Evolutionary conservation across 2,888 invertebrate species (phyloP), one percentile per base, ranked within the genome.

Genomic region (Zaprionus bogoriensis): DNA sequence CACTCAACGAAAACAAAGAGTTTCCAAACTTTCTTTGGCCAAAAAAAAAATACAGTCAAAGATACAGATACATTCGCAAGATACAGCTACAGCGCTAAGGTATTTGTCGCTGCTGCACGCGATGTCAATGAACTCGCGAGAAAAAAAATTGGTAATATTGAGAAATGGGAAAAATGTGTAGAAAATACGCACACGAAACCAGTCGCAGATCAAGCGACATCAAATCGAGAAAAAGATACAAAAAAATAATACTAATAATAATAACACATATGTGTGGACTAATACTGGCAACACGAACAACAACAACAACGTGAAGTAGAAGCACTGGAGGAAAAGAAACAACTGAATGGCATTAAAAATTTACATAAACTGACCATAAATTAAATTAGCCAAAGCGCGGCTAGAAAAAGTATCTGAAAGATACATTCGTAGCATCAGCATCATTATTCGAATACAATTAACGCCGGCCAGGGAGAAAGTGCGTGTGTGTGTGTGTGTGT

Each of bases 361-460:
- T 84, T 66, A 87, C 84, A 84, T 84, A 87, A 83, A 87, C 71
- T 74, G 65, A 39, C 62, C 77, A 84, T 87, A 83, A 84, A 84
- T 84, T 83, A 77, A 86, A 83, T 79, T 68, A 77, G 70, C 50
- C 74, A 70, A 67, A 74, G 64, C 51, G 20, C 39, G 45, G 39
- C 5, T 44, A 42, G 32, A 36, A 63, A 53, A 69, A 57, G 65
- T 72, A 74, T 74, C 65, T 62, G 19, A 20, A 39, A 64, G 77
- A 71, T 60, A 65, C 68, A 63, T 32, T 57, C 41, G 19, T 53
- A 67, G 64, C 78, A n/a, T n/a, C n/a, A 64, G 72, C 73, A 70
- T 73, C 75, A 76, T 87, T 71, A 76, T 81, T 76, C 67, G 84
- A 72, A 81, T 78, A 87, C 85, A 87, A 85, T 85, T 86, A 87